Base-by-base conservation (phyloP, 2,113 vertebrate species). In the Megaceryle torquata region DNA sequence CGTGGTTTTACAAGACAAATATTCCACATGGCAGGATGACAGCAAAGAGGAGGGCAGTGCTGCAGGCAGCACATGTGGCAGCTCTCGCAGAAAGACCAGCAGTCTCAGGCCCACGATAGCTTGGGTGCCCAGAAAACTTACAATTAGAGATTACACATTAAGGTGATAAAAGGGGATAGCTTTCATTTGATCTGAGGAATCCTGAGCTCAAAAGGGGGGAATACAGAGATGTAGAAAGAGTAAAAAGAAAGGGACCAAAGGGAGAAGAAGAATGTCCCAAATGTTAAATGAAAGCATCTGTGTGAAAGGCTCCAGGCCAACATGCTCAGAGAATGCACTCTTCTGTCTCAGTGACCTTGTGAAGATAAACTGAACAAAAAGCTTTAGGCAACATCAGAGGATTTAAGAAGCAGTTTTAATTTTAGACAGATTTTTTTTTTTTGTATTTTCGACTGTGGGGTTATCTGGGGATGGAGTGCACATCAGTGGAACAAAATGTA, bases 401-500 rank as follows among this genome's bases (percentile, higher is more conserved):
- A 93, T 93, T 94, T 96, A 97, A 96, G 96, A 93, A 81, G 80
- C 89, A 91, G 94, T 93, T 96, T 96, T 97, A 97, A 97, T 97
- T 97, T 97, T 97, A 96, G 95, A 67, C 94, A 95, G 92, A 94
- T 96, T 96, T 96, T 76, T 41, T 37, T 41, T 41, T 41, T 97
- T 85, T 92, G 82, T 92, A 60, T 90, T 95, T 89, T 90, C 19
- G 13, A 60, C 68, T 24, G 68, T 9, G 5, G 72, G 96, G 94
- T 97, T 94, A 97, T 96, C 90, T 94, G 54, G 82, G 97, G 91
- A 93, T 95, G 88, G 93, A 81, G 24, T 43, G 91, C 79, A 82
- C 85, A 91, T 16, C 37, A 83, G 79, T 60, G 56, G 82, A 93
- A 96, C 53, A 76, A 96, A 85, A 92, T 21, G 9, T 13, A 63